Conservation (phyloP, 2,888 invertebrate species). For the Tipula helvola region DNA sequence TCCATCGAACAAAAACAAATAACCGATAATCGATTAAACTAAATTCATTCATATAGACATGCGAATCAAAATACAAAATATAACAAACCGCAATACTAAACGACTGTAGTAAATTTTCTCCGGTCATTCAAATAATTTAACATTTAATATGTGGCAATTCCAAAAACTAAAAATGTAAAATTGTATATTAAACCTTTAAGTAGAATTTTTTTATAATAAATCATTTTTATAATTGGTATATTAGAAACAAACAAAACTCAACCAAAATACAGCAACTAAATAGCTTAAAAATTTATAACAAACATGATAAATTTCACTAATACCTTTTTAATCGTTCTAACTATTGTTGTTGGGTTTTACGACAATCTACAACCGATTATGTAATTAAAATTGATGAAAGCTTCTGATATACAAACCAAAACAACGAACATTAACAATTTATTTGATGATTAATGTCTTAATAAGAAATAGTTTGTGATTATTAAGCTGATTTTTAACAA, state of each 20-base stretch:
- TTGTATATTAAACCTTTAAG: background rate
- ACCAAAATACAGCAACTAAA: background rate
- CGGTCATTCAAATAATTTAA: background rate
- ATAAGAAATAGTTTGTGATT: background rate
- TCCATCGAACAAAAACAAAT: background rate
- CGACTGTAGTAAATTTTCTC: background rate
- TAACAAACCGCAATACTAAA: background rate
- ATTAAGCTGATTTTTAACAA: background rate
- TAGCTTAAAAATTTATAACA: background rate
- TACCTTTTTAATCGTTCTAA: background rate
- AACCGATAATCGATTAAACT: background rate
- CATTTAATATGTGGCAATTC: background rate
- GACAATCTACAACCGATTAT: background rate
- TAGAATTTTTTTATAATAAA: background rate
- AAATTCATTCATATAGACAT: background rate
- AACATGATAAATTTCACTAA: background rate
- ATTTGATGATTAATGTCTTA: background rate
- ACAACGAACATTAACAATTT: background rate
- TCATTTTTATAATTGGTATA: background rate
- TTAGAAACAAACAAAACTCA: background rate
- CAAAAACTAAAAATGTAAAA: background rate
- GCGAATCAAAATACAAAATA: background rate
- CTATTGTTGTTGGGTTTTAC: background rate
- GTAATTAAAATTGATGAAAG: background rate
- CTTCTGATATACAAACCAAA: background rate